These are phyloP conservation scores for Hirudinaria manillensis DNA, from an alignment of 2,888 invertebrate genomes.

Conservation along the genomic window DNA sequence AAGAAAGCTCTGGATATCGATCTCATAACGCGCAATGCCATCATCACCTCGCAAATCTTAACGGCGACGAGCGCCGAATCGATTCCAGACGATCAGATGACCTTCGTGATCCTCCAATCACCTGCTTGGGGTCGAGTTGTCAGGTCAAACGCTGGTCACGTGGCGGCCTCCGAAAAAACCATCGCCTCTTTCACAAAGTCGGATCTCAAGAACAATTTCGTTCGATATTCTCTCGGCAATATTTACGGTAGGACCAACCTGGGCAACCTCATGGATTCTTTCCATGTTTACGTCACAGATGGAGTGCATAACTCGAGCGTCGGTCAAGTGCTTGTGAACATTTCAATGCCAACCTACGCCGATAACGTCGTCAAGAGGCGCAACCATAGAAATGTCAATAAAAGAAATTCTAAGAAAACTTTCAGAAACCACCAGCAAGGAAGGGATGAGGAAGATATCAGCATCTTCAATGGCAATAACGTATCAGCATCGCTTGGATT, in stretches of 20 bases:
- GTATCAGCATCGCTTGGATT: not conserved
- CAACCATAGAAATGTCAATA: conserved; percentile 11
- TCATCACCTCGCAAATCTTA: not conserved
- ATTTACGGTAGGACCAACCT: not conserved
- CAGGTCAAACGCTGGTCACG: not conserved
- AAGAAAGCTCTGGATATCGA: not conserved
- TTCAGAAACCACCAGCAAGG: not conserved
- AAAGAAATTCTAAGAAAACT: not conserved
- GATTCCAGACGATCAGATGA: not conserved
- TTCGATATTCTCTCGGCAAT: conserved; percentile 18
- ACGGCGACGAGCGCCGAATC: not conserved
- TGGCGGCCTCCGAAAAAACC: not conserved
- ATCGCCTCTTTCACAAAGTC: conserved; percentile 10
- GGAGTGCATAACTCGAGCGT: not conserved
- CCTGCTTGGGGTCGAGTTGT: conserved; percentile 25
- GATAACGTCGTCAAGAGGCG: conserved; percentile 16
- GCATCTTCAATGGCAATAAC: not conserved
- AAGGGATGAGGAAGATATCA: not conserved
- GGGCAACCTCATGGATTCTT: conserved; percentile 14
- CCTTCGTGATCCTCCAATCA: conserved; percentile 15
- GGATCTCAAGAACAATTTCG: conserved; percentile 17
- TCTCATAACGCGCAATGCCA: not conserved
- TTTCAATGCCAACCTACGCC: conserved; percentile 6
- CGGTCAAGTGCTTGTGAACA: conserved; percentile 15
- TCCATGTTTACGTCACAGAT: conserved; percentile 20